Evolutionary conservation across 2,113 vertebrate species (phyloP), one percentile per base, ranked within the genome.

Genomic region (Marmota flaviventris): DNA sequence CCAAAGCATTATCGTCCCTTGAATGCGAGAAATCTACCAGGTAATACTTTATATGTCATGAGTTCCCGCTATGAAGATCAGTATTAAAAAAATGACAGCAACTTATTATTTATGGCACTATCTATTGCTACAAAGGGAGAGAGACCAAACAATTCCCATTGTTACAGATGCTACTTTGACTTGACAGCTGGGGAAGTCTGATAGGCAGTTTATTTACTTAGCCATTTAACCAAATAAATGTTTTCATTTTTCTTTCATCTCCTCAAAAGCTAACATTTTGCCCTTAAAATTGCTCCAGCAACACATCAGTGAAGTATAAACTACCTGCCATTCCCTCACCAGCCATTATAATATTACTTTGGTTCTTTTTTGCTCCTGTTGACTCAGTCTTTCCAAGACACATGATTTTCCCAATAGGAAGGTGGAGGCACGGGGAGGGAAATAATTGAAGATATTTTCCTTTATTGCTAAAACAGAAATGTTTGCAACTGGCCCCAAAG

Each of bases 211-310:
- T 56, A 95, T 92, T 98, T 76, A 70, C 93, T 82, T 97, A 93
- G 92, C 89, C 7, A 97, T 98, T 69, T 87, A 98, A 91, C 84
- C 96, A 97, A 97, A 96, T 88, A 93, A 81, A 93, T 78, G 72
- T 97, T 96, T 97, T 96, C 85, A 87, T 92, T 97, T 94, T 95
- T 93, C 97, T 97, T 97, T 85, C 94, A 73, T 92, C 96, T 97
- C 94, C 88, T 97, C 95, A 96, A 97, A 98, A 94, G 96, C 96
- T 97, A 96, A 97, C 93, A 96, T 96, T 96, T 95, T 0, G 4
- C 87, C 96, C 85, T 95, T 77, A 96, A 97, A 97, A 98, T 92
- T 97, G 96, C 93, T 96, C 93, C 67, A 91, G 97, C 81, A 95
- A 97, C 92, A 93, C 79, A 97, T 91, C 94, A 89, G 76, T 94